phyloP scores from a whole-genome alignment of 2,113 vertebrate genomes.

The Taurulus bubalis region DNA sequence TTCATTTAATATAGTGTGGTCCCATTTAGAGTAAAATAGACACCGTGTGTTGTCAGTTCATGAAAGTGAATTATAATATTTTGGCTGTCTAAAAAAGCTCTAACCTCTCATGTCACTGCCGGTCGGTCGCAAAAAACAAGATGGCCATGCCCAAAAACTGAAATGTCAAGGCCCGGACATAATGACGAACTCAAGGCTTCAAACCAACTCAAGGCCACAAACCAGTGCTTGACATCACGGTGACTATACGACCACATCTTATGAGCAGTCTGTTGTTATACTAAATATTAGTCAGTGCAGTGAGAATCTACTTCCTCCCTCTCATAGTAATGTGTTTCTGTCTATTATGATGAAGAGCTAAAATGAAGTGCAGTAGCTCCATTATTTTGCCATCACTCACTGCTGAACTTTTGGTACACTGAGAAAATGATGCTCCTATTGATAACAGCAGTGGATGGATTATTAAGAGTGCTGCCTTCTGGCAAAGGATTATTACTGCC shows the following conservation, averaged over 20 bases:
- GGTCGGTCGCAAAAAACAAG: not conserved
- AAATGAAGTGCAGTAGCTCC: not conserved
- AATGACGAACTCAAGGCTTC: not conserved
- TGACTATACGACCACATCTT: not conserved
- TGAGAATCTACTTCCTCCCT: not conserved
- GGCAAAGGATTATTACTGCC: constrained; percentile 19
- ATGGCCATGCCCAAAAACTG: not conserved
- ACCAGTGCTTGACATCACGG: not conserved
- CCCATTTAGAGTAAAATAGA: not conserved
- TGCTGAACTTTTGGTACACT: constrained; percentile 25
- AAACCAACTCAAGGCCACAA: not conserved
- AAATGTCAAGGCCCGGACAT: not conserved
- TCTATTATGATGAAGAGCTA: not conserved
- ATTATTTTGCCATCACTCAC: constrained; percentile 21
- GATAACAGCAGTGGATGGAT: constrained; percentile 35
- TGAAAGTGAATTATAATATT: not conserved
- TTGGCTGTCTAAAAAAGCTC: not conserved
- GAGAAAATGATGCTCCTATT: constrained; percentile 25
- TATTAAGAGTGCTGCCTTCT: constrained; percentile 18
- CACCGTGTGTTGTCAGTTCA: not conserved
- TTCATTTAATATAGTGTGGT: not conserved
- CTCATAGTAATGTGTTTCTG: not conserved
- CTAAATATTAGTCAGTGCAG: not conserved
- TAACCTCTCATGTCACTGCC: not conserved
- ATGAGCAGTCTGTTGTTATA: not conserved